Evolutionary conservation across 2,113 vertebrate genomes (phyloP).

Genomic region (Oncorhynchus tshawytscha): DNA sequence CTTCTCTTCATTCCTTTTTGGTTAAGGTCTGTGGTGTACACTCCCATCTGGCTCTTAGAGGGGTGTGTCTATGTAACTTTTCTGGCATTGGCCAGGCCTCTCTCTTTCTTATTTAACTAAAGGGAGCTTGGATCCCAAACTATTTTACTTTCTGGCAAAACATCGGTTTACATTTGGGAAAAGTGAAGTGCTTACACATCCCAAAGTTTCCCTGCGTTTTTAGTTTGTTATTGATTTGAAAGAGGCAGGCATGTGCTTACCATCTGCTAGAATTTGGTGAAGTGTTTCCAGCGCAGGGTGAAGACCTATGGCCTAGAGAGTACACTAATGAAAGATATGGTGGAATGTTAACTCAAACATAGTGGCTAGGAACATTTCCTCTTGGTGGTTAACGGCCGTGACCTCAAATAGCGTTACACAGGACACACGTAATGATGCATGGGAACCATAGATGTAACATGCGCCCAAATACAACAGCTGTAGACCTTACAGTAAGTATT

Average conservation of each 20-base stretch:
- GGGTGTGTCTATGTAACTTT: constrained; percentile 1
- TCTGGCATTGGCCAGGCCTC: neutral
- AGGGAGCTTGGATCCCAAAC: neutral
- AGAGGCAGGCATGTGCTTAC: neutral
- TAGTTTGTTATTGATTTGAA: neutral
- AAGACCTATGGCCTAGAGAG: neutral
- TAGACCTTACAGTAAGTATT: no score
- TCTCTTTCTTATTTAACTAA: neutral
- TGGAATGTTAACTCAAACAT: neutral
- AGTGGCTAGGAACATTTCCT: neutral
- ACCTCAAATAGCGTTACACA: neutral
- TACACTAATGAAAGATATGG: neutral
- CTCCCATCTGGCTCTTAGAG: neutral
- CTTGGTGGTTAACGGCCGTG: neutral
- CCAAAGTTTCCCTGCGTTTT: neutral
- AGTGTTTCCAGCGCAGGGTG: neutral
- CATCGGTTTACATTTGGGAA: neutral
- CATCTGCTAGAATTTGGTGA: neutral
- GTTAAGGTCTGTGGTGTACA: neutral
- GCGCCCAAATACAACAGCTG: no score
- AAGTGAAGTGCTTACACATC: neutral
- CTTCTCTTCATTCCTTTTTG: neutral
- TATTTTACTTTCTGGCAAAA: neutral
- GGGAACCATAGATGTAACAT: no score
- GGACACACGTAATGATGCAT: neutral